Percentiles rank a stretch among this genome's conserved stretches.
Evolutionary conservation across 2,888 invertebrate species (phyloP).

Genomic region (Hypsopygia costalis): DNA sequence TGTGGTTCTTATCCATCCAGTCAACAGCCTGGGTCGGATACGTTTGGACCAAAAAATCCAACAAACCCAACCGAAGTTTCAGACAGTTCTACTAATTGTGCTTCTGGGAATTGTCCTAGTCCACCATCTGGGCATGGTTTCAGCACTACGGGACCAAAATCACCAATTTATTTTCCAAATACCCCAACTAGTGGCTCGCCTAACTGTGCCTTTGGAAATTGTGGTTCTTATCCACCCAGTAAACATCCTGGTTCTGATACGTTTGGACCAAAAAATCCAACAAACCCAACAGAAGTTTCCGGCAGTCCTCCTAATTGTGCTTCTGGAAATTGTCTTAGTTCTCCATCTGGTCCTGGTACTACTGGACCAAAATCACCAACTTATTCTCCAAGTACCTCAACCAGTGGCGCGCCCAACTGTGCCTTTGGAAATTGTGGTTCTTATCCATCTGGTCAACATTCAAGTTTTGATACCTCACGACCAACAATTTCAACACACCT

Average conservation of each 20-base stretch:
- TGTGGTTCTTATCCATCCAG: slow-evolving; percentile 9
- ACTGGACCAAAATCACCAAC: not conserved
- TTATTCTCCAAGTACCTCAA: not conserved
- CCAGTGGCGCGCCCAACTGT: slow-evolving; percentile 9
- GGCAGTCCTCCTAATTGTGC: slow-evolving; percentile 9
- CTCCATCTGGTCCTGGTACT: not conserved
- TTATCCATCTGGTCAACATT: not conserved
- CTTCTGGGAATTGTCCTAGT: slow-evolving; percentile 12
- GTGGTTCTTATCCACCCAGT: slow-evolving; percentile 4
- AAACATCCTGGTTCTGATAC: not conserved
- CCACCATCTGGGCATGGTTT: not conserved
- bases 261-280: not conserved
- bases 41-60: no score
- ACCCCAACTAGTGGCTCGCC: slow-evolving; percentile 3
- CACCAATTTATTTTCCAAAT: not conserved
- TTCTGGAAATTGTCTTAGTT: slow-evolving; percentile 12
- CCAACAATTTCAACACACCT: not conserved
- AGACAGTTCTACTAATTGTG: slow-evolving; percentile 9
- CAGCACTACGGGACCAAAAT: no score
- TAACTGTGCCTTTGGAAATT: slow-evolving; percentile 14
- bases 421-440: slow-evolving; percentile 14
- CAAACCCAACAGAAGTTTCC: not conserved
- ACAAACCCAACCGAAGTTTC: slow-evolving; percentile 1
- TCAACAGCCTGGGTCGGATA: not conserved
- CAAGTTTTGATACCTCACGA: not conserved